Base-by-base conservation (phyloP, 2,888 invertebrate genomes). In the Pheosia tremula region DNA sequence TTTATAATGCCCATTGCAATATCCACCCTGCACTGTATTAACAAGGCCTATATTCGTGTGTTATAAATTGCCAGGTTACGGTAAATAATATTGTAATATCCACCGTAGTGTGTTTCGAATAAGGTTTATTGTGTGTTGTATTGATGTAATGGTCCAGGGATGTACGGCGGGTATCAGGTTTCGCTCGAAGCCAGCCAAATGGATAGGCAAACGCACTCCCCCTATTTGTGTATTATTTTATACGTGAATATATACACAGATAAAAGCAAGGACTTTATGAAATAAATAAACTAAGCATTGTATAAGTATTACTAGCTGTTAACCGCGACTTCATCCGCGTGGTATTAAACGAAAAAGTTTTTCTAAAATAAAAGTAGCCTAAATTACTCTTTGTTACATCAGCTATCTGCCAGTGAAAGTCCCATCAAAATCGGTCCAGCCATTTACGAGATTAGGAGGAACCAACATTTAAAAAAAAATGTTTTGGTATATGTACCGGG, bases 111-210 rank as follows among this genome's bases (percentile, higher is more conserved):
- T 0, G 0, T 5, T 5, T 0, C 0, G 0, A 0, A 36, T 67
- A 75, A 65, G 60, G 73, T 66, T 24, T 45, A 63, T 60, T 67
- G 68, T 75, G 10, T 57, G 36, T 67, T 67, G 61, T 56, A 6
- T 37, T 55, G 24, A 56, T 45, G 38, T 36, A 59, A 24, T 13
- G 59, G 61, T 58, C 65, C 75, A 79, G 78, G 77, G 80, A 79
- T 79, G 76, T 78, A 81, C 61, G 63, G 57, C 53, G 61, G 67
- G 66, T 88, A 86, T 90, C 87, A 67, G 58, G 81, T 90, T 89
- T 79, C 87, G 63, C 58, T 71, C 62, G 85, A 84, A 88, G 84
- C 88, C 88, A 78, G 77, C 82, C 83, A 87, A 88, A 89, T 89
- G 89, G 89, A 84, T 88, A 86, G 82, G 81, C 85, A 88, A 89